Base-by-base conservation (phyloP, 2,797 vertebrate species). In the Cirrhinus mrigala region DNA sequence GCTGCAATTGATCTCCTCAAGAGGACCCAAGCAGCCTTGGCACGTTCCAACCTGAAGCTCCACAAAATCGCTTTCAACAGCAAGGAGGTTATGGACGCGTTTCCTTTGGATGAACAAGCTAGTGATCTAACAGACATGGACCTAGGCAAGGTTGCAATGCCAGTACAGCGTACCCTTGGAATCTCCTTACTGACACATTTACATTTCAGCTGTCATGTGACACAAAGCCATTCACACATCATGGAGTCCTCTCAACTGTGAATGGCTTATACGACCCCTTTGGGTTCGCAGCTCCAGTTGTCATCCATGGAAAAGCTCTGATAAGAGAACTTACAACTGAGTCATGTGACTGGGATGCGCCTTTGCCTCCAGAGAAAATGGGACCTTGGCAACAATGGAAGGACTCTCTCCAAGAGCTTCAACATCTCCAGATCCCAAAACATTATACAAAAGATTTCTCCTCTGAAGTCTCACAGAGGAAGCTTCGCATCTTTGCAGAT, bases 201-300 rank as follows among this genome's bases (percentile, higher is more conserved):
- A 15, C 15, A 15, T 50, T 50, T 4, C 48, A 50, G 48, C 15
- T 50, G 48, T 50, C 48, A 50, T 50, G 48, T 50, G 48, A 15
- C 15, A 1, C 14, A 16, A 50, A 50, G 48, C 48, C 48, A 50
- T 50, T 50, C 15, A 15, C 15, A 50, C 4, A 14, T 50, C 15
- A 3, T 50, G 48, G 48, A 16, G 48, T 50, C 15, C 48, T 50
- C 48, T 50, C 48, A 4, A 50, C 48, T 50, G 48, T 50, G 15
- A 50, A 89, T 33, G 86, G 88, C 6, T 10, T 90, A 11, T 90
- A 58, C 0, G 71, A 90, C 20, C 85, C 84, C 0, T 27, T 90
- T 15, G 87, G 89, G 0, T 86, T 89, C 10, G 79, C 74, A 0
- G 74, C 86, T n/a, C 86, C 89, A 2, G 44, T 89, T 8, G 75